Conservation (phyloP, 1,140 invertebrate genomes). For the Himalopsyche phryganea region DNA sequence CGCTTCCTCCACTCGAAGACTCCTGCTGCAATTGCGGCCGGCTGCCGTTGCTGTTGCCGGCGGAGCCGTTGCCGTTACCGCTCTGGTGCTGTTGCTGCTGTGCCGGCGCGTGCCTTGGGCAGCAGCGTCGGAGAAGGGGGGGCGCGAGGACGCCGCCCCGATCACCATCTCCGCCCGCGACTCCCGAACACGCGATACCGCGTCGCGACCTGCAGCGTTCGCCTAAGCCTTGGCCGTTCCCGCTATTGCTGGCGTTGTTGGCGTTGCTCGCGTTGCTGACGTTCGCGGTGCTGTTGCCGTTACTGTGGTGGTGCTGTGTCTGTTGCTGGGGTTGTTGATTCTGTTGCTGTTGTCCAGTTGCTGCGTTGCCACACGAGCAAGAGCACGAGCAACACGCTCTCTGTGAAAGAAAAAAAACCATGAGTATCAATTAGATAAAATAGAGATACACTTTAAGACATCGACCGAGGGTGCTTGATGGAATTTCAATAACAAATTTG, state of each 20-base stretch:
- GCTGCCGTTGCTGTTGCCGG: conserved; percentile 49
- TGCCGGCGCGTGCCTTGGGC: conserved; percentile 45
- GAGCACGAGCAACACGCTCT: conserved; percentile 33
- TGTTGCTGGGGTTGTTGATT: conserved; percentile 53
- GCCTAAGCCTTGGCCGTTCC: too few species aligned
- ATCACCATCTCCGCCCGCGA: conserved; percentile 48
- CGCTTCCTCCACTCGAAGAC: conserved; percentile 38
- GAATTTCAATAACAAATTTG: too few species aligned
- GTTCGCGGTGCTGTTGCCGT: conserved; percentile 72
- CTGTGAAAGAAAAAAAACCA: conserved; percentile 16
- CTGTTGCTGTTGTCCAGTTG: conserved; percentile 34
- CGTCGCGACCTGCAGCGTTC: conserved; percentile 46
- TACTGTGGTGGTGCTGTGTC: conserved; percentile 67
- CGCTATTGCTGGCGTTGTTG: conserved; percentile 40
- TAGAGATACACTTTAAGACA: too few species aligned
- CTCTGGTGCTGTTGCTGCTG: conserved; percentile 77
- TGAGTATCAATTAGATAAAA: background rate
- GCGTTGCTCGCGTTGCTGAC: conserved; percentile 39
- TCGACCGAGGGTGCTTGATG: too few species aligned
- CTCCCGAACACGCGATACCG: conserved; percentile 75
- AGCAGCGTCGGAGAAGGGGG: conserved; percentile 38
- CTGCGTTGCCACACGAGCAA: conserved; percentile 24
- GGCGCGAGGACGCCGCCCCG: conserved; percentile 34
- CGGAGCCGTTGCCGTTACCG: conserved; percentile 57
- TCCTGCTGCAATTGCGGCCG: conserved; percentile 41